Evolutionary conservation across 2,888 invertebrate species (phyloP).

Genomic region (Caenorhabditis angaria): DNA sequence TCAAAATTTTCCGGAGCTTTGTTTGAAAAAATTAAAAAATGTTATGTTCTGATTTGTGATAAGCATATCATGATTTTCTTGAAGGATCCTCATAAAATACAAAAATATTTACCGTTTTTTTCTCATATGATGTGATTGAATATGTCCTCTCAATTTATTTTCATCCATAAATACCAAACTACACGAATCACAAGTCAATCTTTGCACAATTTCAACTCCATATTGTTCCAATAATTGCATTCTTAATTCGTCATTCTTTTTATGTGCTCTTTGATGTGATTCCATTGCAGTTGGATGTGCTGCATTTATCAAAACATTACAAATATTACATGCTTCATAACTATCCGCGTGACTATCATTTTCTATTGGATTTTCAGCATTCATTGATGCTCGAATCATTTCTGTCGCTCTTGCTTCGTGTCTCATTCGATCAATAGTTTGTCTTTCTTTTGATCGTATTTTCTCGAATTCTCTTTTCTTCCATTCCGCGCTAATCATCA

Average conservation of each 20-base stretch:
- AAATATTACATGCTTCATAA: conserved; percentile 58
- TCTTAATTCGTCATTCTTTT: conserved; percentile 63
- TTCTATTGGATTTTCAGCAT: background rate
- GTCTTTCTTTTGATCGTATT: conserved; percentile 27
- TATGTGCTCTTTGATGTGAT: conserved; percentile 61
- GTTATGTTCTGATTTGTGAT: no score
- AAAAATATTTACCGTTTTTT: conserved; percentile 17
- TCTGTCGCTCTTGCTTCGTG: conserved; percentile 33
- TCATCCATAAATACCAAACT: conserved; percentile 60
- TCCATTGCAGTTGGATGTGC: conserved; percentile 61
- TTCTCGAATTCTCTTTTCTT: conserved; percentile 48
- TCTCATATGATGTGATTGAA: conserved; percentile 46
- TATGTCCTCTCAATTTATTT: conserved; percentile 50
- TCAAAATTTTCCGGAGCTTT: no score
- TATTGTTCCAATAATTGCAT: conserved; percentile 45
- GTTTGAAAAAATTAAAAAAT: no score
- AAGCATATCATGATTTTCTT: no score
- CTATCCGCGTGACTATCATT: conserved; percentile 21
- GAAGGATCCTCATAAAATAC: background rate
- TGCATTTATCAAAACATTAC: conserved; percentile 59
- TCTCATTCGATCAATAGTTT: conserved; percentile 26
- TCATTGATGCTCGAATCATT: conserved; percentile 15
- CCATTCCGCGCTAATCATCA: conserved; percentile 58
- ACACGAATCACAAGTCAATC: conserved; percentile 60
- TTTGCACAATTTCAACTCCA: conserved; percentile 48